Base-by-base conservation (phyloP, 2,113 vertebrate genomes). In the Laticauda laticaudata region DNA sequence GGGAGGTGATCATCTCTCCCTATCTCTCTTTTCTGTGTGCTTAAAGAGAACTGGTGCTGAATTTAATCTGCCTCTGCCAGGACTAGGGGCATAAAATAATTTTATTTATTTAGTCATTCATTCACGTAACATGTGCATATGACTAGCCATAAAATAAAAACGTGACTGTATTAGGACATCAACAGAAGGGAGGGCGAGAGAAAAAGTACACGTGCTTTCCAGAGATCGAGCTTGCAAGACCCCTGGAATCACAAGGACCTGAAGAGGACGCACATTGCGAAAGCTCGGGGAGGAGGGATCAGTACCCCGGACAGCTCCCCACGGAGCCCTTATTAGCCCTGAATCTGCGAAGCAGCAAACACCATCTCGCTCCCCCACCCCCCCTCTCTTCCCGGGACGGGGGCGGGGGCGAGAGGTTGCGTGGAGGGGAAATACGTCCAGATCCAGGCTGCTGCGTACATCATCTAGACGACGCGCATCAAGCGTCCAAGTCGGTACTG, bases 241-340 rank as follows among this genome's bases (percentile, higher is more conserved):
- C 45, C 59, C 43, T 85, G 26, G 54, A 81, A 90, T 64, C 56
- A 24, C 88, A 55, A 88, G 59, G 7, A 61, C 34, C 86, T 89
- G 90, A 56, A 48, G 91, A 53, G 21, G 1, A 10, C 54, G n/a
- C 48, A 61, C 61, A 21, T 23, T 24, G 61, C 2, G 56, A 8
- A 87, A 20, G 14, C 54, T 45, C 23, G 51, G 9, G 39, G 23
- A 45, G 86, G 93, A 95, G 92, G 87, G 69, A 48, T 94, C 96
- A 96, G 97, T 61, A 98, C 97, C 97, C 94, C 95, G 97, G 97
- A 97, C 96, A 97, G 97, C 94, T 94, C 94, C 93, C 29, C 15
- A 45, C 87, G 10, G 86, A 39, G 48, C 11, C n/a, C 43, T 23
- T 14, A 11, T 89, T 45, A 4, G 39, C 15, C 75, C 69, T 5